Evolutionary conservation across 2,113 vertebrate genomes (phyloP).

Genomic region (Pteruthius melanotis): DNA sequence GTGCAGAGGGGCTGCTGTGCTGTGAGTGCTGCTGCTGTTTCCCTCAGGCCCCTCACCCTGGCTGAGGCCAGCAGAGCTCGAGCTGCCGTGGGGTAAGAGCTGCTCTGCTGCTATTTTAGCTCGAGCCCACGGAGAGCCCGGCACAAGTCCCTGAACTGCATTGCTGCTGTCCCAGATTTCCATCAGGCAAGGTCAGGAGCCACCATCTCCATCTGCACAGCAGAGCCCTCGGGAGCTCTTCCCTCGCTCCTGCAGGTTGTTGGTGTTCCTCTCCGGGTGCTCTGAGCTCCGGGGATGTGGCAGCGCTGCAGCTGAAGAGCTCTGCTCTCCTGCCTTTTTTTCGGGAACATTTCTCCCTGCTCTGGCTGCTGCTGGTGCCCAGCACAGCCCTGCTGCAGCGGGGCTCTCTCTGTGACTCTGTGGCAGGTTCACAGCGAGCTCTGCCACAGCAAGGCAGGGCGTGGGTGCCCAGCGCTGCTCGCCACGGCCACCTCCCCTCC

Average conservation of each 20-base stretch:
- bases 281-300: fast-evolving
- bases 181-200: background rate
- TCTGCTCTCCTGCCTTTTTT: background rate
- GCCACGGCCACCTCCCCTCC: background rate
- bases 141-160: background rate
- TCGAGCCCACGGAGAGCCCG: background rate
- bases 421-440: fast-evolving
- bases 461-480: fast-evolving
- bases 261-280: background rate
- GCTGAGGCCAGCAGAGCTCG: background rate
- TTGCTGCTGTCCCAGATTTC: background rate
- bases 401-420: background rate
- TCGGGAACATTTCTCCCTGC: background rate
- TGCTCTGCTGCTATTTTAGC: background rate
- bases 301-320: background rate
- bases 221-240: background rate
- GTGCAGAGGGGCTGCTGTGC: background rate
- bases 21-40: background rate
- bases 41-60: background rate
- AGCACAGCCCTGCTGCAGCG: background rate
- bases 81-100: background rate
- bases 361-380: background rate
- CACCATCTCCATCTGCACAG: background rate
- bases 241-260: fast-evolving
- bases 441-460: background rate